Conservation (phyloP, 2,888 invertebrate species). For the Caenorhabditis japonica region DNA sequence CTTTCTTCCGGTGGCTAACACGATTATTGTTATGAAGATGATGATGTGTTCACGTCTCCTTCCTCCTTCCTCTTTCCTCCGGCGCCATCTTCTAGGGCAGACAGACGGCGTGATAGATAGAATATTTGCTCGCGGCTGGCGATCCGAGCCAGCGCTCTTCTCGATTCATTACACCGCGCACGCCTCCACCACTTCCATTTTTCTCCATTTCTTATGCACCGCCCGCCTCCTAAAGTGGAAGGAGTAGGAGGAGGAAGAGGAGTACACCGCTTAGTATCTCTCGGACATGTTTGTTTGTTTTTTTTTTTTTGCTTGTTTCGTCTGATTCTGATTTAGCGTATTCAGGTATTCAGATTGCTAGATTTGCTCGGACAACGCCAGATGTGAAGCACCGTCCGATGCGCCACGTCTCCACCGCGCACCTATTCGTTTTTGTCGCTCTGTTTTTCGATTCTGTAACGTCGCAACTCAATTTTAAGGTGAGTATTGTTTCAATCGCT, state of each 20-base stretch:
- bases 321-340: no score
- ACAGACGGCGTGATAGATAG: constrained; percentile 10
- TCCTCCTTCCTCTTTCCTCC: no score
- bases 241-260: constrained; percentile 11
- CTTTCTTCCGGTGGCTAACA: constrained; percentile 32
- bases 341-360: no score
- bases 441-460: constrained; percentile 6
- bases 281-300: constrained; percentile 25
- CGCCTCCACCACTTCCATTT: constrained; percentile 4
- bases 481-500: no score
- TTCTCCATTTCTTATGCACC: not conserved
- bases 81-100: no score
- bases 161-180: constrained; percentile 48
- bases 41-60: constrained; percentile 20
- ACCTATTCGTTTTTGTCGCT: constrained; percentile 23
- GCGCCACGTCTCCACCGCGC: constrained; percentile 40
- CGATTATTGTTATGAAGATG: constrained; percentile 51
- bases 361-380: constrained; percentile 27
- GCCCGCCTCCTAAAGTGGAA: constrained; percentile 8
- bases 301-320: constrained; percentile 19
- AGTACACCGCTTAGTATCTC: constrained; percentile 50
- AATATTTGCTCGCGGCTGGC: constrained; percentile 33
- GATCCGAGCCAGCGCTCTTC: constrained; percentile 16
- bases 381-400: constrained; percentile 44
- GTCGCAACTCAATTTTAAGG: constrained; percentile 32